These are phyloP conservation scores for Riparia riparia DNA, from an alignment of 2,113 vertebrate genomes.

Conservation along the genomic window DNA sequence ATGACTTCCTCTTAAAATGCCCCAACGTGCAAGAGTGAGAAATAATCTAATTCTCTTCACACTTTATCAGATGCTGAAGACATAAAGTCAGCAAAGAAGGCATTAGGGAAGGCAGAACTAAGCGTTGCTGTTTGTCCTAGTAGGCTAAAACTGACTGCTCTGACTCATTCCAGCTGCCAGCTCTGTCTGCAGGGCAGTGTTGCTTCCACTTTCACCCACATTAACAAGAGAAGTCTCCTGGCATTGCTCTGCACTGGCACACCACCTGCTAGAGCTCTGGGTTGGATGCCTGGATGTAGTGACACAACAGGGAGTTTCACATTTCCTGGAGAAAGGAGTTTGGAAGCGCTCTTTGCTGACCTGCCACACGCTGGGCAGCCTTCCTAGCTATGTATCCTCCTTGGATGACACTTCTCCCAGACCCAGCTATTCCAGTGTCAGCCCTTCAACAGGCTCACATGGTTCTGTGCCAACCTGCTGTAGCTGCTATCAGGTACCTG, in stretches of 20 bases:
- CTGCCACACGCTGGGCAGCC: neutral
- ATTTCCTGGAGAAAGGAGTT: neutral
- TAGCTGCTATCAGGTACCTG: neutral
- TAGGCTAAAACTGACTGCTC: neutral
- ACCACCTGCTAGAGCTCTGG: neutral
- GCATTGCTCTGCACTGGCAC: neutral
- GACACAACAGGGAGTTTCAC: neutral
- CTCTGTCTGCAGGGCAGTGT: neutral
- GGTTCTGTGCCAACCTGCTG: fast-evolving
- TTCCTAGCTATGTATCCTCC: neutral
- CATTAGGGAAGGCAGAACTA: neutral
- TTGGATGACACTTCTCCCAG: neutral
- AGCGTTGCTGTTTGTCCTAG: neutral
- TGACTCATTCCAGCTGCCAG: neutral
- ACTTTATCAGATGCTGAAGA: neutral
- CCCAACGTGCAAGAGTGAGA: neutral
- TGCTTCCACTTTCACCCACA: neutral
- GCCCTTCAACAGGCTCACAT: neutral
- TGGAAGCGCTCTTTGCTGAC: fast-evolving
- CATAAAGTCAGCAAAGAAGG: neutral
- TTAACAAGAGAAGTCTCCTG: neutral
- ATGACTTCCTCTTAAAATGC: neutral
- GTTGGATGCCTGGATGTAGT: too few species aligned
- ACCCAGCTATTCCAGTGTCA: neutral
- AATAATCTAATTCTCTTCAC: neutral